A percentile compares a stretch with the other conserved stretches of the same genome.
Conservation (phyloP, 1,140 invertebrate genomes). For the Zaprionus ornatus region DNA sequence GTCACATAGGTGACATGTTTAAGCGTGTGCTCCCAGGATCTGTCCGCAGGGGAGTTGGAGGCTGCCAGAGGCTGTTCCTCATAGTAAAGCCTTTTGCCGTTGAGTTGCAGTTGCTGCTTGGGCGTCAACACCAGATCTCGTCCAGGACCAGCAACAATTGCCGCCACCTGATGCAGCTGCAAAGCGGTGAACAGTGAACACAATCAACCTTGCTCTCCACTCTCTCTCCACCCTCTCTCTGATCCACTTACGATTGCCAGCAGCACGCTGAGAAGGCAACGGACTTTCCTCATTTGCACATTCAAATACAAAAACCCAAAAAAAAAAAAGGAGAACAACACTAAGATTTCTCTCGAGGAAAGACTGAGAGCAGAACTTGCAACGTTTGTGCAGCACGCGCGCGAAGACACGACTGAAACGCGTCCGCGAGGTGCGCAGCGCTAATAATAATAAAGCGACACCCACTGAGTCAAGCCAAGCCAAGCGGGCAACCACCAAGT, state of each 20-base stretch:
- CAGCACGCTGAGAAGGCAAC: slow-evolving; percentile 30
- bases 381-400: slow-evolving; percentile 57
- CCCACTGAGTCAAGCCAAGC: slow-evolving; percentile 6
- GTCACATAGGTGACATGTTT: slow-evolving; percentile 86
- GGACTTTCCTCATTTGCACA: slow-evolving; percentile 44
- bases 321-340: not conserved
- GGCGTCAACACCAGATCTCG: slow-evolving; percentile 78
- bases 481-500: slow-evolving; percentile 18
- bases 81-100: slow-evolving; percentile 74
- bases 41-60: slow-evolving; percentile 31
- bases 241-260: slow-evolving; percentile 55
- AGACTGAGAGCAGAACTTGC: slow-evolving; percentile 11
- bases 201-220: not conserved
- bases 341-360: not conserved
- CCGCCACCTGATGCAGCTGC: slow-evolving; percentile 36
- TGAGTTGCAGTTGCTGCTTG: slow-evolving; percentile 54
- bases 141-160: slow-evolving; percentile 66
- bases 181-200: slow-evolving; percentile 2
- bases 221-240: not conserved
- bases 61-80: slow-evolving; percentile 43
- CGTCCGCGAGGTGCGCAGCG: slow-evolving; percentile 45
- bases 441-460: slow-evolving; percentile 58
- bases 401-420: slow-evolving; percentile 62
- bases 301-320: slow-evolving; percentile 3
- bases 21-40: slow-evolving; percentile 85